Conservation (phyloP, 2,797 vertebrate genomes). For the Rhinogobio ventralis region DNA sequence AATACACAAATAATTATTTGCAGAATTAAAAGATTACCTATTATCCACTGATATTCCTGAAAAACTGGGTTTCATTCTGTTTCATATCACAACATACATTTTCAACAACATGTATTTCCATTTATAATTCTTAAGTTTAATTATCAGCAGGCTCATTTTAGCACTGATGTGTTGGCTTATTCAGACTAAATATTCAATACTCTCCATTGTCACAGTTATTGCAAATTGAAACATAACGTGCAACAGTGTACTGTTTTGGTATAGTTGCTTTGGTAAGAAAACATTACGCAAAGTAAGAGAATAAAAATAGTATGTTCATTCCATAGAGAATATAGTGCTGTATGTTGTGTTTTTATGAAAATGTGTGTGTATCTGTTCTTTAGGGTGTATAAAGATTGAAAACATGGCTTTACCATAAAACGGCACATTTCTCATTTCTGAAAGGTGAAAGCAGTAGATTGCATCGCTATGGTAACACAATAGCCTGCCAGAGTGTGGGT, state of each 20-base stretch:
- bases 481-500: constrained; percentile 75
- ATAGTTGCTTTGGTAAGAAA: background rate
- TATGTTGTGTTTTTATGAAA: background rate
- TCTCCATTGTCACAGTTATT: background rate
- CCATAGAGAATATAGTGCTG: background rate
- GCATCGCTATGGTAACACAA: constrained; percentile 82
- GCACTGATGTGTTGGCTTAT: too few relatives aligned
- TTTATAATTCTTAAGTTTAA: too few relatives aligned
- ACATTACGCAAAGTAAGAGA: too few relatives aligned
- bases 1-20: too few relatives aligned
- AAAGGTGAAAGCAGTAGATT: constrained; percentile 72
- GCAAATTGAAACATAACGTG: background rate
- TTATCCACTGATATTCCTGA: too few relatives aligned
- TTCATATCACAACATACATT: too few relatives aligned
- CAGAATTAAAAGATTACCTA: too few relatives aligned
- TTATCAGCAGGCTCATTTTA: too few relatives aligned
- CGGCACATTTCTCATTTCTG: constrained; percentile 51
- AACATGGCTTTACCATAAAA: constrained; percentile 62
- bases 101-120: too few relatives aligned
- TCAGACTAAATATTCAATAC: background rate
- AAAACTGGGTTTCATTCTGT: too few relatives aligned
- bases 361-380: background rate
- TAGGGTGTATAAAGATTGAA: background rate
- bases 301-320: background rate
- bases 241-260: background rate